Conservation (phyloP, 2,797 vertebrate genomes). For the Oreochromis grahami region DNA sequence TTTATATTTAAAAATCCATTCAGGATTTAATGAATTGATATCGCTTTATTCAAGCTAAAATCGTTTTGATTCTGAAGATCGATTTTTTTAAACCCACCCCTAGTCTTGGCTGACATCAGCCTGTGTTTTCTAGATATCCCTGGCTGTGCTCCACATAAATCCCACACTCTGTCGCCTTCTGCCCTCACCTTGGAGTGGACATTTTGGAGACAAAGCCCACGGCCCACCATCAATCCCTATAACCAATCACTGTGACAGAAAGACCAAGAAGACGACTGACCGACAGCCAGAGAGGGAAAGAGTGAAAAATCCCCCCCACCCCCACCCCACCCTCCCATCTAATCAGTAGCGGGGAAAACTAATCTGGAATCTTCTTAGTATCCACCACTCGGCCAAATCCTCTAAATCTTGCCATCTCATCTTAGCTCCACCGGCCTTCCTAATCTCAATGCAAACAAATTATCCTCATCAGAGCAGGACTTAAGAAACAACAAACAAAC, state of each 20-base stretch:
- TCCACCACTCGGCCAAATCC: constrained; percentile 76
- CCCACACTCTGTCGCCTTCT: constrained; percentile 23
- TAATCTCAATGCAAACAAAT: constrained; percentile 80
- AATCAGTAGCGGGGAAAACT: constrained; percentile 74
- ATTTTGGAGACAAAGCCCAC: constrained; percentile 41
- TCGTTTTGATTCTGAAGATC: not conserved
- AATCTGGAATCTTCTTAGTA: constrained; percentile 81
- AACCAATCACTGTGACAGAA: constrained; percentile 18
- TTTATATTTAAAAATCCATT: not conserved
- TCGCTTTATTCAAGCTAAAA: not conserved
- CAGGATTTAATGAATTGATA: not conserved
- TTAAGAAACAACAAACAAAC: constrained; percentile 37
- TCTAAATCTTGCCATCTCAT: constrained; percentile 81
- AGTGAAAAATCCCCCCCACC: constrained; percentile 7
- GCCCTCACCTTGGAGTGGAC: not conserved
- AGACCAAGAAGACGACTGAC: constrained; percentile 17
- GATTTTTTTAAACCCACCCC: not conserved
- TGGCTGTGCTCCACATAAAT: constrained; percentile 33
- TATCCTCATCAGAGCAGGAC: constrained; percentile 72
- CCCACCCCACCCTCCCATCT: constrained; percentile 43
- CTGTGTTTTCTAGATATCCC: constrained; percentile 45
- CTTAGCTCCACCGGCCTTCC: constrained; percentile 72
- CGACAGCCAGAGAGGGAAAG: constrained; percentile 14
- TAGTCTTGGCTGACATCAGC: not conserved
- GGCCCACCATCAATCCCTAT: constrained; percentile 11